phyloP scores from a whole-genome alignment of 2,113 vertebrate species.

The Cebus imitator region DNA sequence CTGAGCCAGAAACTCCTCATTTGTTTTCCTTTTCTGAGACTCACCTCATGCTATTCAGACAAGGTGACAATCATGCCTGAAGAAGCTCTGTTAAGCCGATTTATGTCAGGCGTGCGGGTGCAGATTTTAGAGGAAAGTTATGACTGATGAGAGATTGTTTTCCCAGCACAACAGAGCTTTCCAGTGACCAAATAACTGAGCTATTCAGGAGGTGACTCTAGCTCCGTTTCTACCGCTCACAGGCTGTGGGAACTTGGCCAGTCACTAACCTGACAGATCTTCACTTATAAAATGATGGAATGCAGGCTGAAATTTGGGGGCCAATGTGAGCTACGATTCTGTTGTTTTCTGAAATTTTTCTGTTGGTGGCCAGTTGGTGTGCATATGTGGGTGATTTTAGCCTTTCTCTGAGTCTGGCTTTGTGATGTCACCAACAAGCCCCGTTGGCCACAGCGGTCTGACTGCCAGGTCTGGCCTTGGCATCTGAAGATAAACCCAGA shows the following conservation, averaged over 20 bases:
- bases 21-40: conserved; percentile 64
- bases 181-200: background rate
- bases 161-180: background rate
- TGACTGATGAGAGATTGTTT: background rate
- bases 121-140: background rate
- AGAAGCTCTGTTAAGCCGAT: conserved; percentile 38
- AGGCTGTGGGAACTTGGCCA: background rate
- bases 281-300: background rate
- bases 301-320: background rate
- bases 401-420: background rate
- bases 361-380: background rate
- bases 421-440: background rate
- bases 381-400: background rate
- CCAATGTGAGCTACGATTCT: background rate
- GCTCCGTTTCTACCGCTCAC: background rate
- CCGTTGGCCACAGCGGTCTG: background rate
- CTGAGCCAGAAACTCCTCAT: conserved; percentile 64
- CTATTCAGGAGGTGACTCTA: background rate
- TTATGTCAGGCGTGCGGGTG: background rate
- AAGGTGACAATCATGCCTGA: conserved; percentile 54
- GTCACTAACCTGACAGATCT: background rate
- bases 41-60: conserved; percentile 46
- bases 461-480: background rate
- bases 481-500: background rate
- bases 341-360: background rate